Evolutionary conservation across 2,888 invertebrate species (phyloP).

Genomic region (Frankliniella intonsa): DNA sequence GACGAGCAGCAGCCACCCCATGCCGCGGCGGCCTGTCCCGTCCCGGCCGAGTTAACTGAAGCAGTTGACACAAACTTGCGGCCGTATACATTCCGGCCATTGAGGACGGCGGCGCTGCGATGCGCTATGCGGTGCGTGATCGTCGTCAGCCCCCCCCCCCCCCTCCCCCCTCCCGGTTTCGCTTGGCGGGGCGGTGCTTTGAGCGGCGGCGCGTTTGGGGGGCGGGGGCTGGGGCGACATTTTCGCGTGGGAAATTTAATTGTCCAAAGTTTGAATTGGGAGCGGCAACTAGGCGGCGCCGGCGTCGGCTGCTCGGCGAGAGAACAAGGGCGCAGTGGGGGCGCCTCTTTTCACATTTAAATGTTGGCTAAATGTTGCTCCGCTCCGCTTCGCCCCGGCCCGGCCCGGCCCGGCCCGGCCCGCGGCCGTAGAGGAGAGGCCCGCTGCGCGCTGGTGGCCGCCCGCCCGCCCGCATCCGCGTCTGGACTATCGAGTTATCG

Average conservation of each 20-base stretch:
- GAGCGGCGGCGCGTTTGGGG: background rate
- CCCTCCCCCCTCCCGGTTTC: background rate
- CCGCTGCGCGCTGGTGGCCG: no score
- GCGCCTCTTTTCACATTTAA: slow-evolving; percentile 16
- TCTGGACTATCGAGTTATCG: no score
- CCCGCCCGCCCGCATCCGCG: no score
- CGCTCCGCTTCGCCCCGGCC: background rate
- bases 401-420: background rate
- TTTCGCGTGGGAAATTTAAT: slow-evolving; percentile 23
- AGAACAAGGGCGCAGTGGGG: background rate
- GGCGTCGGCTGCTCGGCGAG: background rate
- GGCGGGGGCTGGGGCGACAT: background rate
- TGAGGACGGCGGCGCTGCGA: no score
- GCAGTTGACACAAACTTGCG: no score
- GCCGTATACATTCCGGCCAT: no score
- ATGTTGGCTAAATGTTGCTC: slow-evolving; percentile 8
- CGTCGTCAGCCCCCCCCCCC: background rate
- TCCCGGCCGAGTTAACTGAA: no score
- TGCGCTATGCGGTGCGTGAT: no score
- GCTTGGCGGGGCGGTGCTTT: background rate
- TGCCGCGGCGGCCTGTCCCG: no score
- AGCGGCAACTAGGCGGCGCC: background rate
- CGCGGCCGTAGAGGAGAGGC: background rate
- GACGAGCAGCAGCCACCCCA: no score
- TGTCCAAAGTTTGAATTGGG: slow-evolving; percentile 15